phyloP scores from a whole-genome alignment of 2,113 vertebrate genomes.

The Tautogolabrus adspersus region DNA sequence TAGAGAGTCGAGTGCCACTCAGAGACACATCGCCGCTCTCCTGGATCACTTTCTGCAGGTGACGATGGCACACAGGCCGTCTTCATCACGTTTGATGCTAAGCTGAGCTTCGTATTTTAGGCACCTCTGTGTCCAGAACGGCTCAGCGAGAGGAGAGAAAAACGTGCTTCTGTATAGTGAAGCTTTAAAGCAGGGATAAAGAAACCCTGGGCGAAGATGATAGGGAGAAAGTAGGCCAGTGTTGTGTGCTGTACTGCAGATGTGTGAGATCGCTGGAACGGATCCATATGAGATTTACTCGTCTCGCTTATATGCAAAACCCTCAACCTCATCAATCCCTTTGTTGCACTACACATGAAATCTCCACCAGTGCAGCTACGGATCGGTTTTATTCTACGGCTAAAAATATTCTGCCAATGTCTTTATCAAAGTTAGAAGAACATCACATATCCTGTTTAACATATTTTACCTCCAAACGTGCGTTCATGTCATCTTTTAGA shows the following conservation, averaged over 20 bases:
- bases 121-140: conserved; percentile 19
- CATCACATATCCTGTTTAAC: conserved; percentile 1
- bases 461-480: background rate
- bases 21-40: background rate
- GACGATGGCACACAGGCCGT: background rate
- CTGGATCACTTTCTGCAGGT: conserved; percentile 4
- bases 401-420: conserved; percentile 30
- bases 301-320: conserved; percentile 42
- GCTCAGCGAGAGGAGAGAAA: conserved; percentile 9
- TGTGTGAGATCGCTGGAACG: conserved; percentile 60
- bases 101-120: conserved; percentile 21
- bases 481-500: background rate
- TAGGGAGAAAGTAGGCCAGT: conserved; percentile 77
- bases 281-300: conserved; percentile 52
- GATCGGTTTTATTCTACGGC: background rate
- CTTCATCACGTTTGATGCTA: conserved; percentile 15
- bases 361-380: background rate
- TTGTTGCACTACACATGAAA: conserved; percentile 17
- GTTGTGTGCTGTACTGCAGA: conserved; percentile 54
- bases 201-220: conserved; percentile 56
- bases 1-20: conserved; percentile 34
- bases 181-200: conserved; percentile 58
- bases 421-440: conserved; percentile 12
- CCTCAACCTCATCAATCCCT: conserved; percentile 21
- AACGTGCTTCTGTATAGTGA: conserved; percentile 18